Evolutionary conservation across 2,888 invertebrate species (phyloP).

Genomic region (Hypercompe scribonia): DNA sequence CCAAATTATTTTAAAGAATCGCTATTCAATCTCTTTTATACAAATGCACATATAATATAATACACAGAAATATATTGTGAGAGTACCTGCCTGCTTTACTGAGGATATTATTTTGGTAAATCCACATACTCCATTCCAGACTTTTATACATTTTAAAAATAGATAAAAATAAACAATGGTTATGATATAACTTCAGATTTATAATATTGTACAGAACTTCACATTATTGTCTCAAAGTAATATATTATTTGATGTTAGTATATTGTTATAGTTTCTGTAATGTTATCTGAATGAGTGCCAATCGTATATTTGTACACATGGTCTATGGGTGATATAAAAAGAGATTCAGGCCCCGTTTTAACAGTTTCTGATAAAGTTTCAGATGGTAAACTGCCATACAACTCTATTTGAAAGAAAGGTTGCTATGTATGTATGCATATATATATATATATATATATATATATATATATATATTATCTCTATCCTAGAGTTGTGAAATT

Average conservation of each 20-base stretch:
- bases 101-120: conserved; percentile 38
- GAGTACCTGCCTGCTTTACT: conserved; percentile 32
- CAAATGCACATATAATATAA: not conserved
- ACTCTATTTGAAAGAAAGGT: too few relatives aligned
- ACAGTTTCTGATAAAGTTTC: too few relatives aligned
- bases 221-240: conserved; percentile 54
- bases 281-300: conserved; percentile 9
- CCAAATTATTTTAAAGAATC: not conserved
- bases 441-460: too few relatives aligned
- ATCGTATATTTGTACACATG: conserved; percentile 12
- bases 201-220: conserved; percentile 50
- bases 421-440: too few relatives aligned
- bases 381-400: too few relatives aligned
- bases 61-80: conserved; percentile 32
- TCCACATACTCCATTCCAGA: conserved; percentile 54
- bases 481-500: too few relatives aligned
- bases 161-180: conserved; percentile 27
- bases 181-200: conserved; percentile 41
- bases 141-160: conserved; percentile 42
- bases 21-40: not conserved
- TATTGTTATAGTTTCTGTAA: conserved; percentile 26
- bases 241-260: conserved; percentile 47
- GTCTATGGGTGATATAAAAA: not conserved
- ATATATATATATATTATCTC: too few relatives aligned
- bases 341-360: too few relatives aligned